Evolutionary conservation across 2,797 vertebrate genomes (phyloP).

Genomic region (Malurus splendens): DNA sequence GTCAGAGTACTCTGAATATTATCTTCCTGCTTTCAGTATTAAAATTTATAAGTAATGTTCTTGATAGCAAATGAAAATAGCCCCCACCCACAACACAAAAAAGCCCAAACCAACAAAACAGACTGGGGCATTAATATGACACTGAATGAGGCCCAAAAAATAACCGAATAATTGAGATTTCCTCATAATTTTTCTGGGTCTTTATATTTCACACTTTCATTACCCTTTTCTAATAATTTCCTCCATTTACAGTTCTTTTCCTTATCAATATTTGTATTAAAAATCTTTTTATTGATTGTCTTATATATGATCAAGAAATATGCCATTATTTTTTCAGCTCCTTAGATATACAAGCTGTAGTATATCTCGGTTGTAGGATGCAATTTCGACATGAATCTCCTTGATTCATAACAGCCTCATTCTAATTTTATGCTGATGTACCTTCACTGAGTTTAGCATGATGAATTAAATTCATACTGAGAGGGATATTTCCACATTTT

Average conservation of each 20-base stretch:
- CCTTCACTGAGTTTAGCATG: not conserved
- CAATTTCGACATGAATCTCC: not conserved
- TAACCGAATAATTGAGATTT: not conserved
- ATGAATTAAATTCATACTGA: not conserved
- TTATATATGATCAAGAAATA: not conserved
- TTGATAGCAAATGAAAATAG: not conserved
- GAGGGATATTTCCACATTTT: not conserved
- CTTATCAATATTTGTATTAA: not conserved
- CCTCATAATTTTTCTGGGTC: not conserved
- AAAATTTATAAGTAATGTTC: not conserved
- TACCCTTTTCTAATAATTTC: not conserved
- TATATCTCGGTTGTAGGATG: not conserved
- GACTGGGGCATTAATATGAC: not conserved
- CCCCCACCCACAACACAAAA: not conserved
- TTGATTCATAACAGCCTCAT: constrained; percentile 1
- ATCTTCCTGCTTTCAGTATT: not conserved
- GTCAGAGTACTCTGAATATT: not conserved
- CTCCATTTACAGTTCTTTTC: not conserved
- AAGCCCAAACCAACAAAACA: not conserved
- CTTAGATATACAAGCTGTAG: not conserved
- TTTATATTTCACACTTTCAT: not conserved
- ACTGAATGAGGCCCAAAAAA: not conserved
- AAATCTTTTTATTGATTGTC: not conserved
- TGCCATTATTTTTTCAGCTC: not conserved
- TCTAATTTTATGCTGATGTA: constrained; percentile 29